These are phyloP conservation scores for Mylabris phalerata DNA, from an alignment of 1,140 invertebrate species.

Conservation along the genomic window DNA sequence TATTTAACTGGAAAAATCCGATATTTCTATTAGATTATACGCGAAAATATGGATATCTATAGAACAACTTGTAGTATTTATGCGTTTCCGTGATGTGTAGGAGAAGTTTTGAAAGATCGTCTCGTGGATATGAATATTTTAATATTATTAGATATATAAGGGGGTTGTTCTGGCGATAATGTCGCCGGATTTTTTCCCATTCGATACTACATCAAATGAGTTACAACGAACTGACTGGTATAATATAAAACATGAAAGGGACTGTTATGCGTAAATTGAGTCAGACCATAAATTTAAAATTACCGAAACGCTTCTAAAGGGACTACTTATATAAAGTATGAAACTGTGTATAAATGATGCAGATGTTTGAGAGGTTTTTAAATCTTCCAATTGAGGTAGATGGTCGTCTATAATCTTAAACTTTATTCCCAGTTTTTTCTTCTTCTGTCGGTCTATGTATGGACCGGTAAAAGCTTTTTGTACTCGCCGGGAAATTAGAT, in stretches of 20 bases:
- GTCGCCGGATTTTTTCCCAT: too few relatives aligned
- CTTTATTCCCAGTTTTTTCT: too few relatives aligned
- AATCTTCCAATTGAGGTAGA: constrained; percentile 12
- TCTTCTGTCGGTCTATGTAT: constrained; percentile 18
- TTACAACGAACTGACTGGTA: background rate
- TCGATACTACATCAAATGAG: background rate
- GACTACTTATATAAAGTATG: constrained; percentile 21
- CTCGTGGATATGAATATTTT: too few relatives aligned
- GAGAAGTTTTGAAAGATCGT: too few relatives aligned
- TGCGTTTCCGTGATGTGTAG: too few relatives aligned
- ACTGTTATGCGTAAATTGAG: constrained; percentile 22
- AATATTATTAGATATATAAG: too few relatives aligned
- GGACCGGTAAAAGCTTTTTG: constrained; percentile 23
- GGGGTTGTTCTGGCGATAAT: too few relatives aligned
- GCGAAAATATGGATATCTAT: too few relatives aligned
- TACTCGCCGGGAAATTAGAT: constrained; percentile 21
- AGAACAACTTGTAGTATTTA: too few relatives aligned
- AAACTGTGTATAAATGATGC: constrained; percentile 25
- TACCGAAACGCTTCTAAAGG: constrained; percentile 20
- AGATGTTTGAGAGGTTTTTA: constrained; percentile 25
- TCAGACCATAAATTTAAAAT: constrained; percentile 24
- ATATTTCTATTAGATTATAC: too few relatives aligned
- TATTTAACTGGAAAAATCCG: too few relatives aligned
- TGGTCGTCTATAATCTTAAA: too few relatives aligned
- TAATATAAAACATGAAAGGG: constrained; percentile 5